A percentile compares a stretch with the other conserved stretches of the same genome.
Evolutionary conservation across 2,888 invertebrate species (phyloP).

Genomic region (Tetanocera ferruginea): DNA sequence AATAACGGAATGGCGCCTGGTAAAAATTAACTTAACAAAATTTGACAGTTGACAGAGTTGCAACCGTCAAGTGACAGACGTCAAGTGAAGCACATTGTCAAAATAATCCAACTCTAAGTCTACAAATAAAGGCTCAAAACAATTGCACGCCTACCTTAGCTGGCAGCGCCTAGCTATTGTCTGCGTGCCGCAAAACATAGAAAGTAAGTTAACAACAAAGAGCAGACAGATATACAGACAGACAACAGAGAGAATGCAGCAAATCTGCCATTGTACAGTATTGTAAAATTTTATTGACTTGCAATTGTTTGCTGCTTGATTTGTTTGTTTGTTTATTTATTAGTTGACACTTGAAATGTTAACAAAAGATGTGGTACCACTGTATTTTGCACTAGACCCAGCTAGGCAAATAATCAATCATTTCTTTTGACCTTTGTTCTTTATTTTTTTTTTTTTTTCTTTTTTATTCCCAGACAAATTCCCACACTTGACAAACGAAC

Average conservation of each 20-base stretch:
- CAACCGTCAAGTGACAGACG: neutral
- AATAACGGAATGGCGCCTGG: too few relatives aligned
- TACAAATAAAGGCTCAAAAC: neutral
- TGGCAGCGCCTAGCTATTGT: constrained; percentile 8
- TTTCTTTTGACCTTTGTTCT: too few relatives aligned
- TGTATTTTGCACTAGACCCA: neutral
- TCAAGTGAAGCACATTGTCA: neutral
- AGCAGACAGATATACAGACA: neutral
- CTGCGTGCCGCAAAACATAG: neutral
- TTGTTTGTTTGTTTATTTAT: neutral
- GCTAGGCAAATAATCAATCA: neutral
- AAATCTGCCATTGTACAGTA: neutral
- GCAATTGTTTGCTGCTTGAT: neutral
- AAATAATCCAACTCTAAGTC: neutral
- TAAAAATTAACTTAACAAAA: neutral
- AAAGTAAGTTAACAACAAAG: neutral
- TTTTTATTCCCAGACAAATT: neutral
- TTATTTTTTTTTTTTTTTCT: too few relatives aligned
- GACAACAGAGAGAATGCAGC: neutral
- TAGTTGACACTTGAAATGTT: neutral
- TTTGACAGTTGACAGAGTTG: neutral
- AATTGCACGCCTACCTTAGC: neutral
- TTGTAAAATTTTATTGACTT: too few relatives aligned
- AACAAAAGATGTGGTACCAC: neutral
- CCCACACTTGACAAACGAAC: constrained; percentile 3